phyloP scores from a whole-genome alignment of 2,888 invertebrate genomes.

The Lithodes maja region DNA sequence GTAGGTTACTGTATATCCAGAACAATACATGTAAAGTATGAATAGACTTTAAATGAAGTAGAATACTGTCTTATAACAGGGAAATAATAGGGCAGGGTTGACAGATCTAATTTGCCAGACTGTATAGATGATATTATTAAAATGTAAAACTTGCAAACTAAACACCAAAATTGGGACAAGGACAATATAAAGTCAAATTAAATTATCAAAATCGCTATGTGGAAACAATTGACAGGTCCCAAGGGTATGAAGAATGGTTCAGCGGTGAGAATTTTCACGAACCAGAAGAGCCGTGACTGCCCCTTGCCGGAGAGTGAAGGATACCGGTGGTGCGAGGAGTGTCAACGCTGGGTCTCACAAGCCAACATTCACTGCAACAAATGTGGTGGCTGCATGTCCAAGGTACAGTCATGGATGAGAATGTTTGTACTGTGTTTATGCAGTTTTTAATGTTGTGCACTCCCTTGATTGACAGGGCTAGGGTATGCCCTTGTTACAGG shows the following conservation, averaged over 20 bases:
- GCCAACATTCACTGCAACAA: slow-evolving; percentile 85
- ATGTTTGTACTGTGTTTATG: background rate
- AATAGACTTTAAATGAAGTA: too few relatives aligned
- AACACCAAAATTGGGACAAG: too few relatives aligned
- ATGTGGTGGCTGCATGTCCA: slow-evolving; percentile 85
- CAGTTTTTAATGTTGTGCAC: too few relatives aligned
- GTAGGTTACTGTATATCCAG: too few relatives aligned
- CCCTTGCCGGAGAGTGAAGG: slow-evolving; percentile 79
- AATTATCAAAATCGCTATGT: background rate
- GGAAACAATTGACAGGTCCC: slow-evolving; percentile 30
- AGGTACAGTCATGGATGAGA: slow-evolving; percentile 72
- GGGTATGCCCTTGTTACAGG: too few relatives aligned
- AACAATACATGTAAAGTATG: too few relatives aligned
- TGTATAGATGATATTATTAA: background rate
- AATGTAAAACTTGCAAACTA: too few relatives aligned
- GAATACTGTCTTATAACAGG: too few relatives aligned
- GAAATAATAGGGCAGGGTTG: too few relatives aligned
- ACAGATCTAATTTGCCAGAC: background rate
- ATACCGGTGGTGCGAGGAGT: slow-evolving; percentile 82
- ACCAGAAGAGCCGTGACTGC: slow-evolving; percentile 79
- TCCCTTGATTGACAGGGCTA: too few relatives aligned
- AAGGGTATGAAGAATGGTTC: slow-evolving; percentile 83
- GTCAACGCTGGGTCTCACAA: slow-evolving; percentile 78
- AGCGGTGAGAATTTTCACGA: slow-evolving; percentile 92
- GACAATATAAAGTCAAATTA: background rate